Base-by-base conservation (phyloP, 2,888 invertebrate species). In the Steromphala cineraria region DNA sequence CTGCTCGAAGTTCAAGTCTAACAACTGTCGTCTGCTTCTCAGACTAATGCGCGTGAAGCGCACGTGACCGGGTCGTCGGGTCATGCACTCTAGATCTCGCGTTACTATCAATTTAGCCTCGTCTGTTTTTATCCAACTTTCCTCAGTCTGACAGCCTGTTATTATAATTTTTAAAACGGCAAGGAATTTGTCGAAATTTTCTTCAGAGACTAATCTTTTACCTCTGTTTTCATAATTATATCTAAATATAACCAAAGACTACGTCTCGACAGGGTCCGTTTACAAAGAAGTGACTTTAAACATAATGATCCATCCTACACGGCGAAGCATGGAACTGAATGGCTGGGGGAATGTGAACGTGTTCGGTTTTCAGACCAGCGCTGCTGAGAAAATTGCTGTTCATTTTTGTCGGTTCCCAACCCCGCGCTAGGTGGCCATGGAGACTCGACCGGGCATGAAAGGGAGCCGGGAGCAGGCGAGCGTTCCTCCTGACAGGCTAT, bases 311-410 rank as follows among this genome's bases (percentile, higher is more conserved):
- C 53, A 19, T 55, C 74, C 74, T 36, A 56, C 52, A 46, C 19
- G 53, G 75, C 74, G 55, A 75, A 53, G 36, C 28, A 53, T 56
- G 56, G 19, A 31, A 10, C 21, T 75, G 55, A 75, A 79, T 75
- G 74, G 24, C 5, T 17, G n/a, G 21, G 55, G 56, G 75, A 79
- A 79, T 75, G 55, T 75, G 79, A 79, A 75, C 46, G 79, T 53
- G 56, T 55, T 79, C 36, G 55, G 53, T 75, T 67, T 79, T 52
- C 31, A 79, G 31, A 19, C 52, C 74, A 56, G 31, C 75, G 31
- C 75, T 71, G 75, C 79, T 56, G 79, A 31, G 79, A 79, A 79
- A 79, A 79, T 79, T 79, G 79, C 79, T 79, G 79, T 74, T 79
- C 79, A 74, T 71, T 79, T 79, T 31, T 62, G 24, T 52, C 71